Evolutionary conservation across 2,113 vertebrate genomes (phyloP), one percentile per base, ranked within the genome.

Genomic region (Australoheros scitulus): DNA sequence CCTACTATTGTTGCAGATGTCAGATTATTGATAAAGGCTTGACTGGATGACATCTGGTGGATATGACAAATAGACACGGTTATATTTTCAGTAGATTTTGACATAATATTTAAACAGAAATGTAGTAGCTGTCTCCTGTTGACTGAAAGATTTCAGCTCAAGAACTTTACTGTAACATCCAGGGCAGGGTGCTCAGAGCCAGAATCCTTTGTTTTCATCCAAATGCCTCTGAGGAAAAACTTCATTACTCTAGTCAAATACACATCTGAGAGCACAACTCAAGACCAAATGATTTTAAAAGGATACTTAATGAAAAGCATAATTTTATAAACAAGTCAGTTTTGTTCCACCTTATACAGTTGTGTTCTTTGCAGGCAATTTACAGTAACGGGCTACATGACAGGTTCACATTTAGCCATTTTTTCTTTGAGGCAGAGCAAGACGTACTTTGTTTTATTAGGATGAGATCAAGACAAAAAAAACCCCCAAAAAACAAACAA

Each of bases 21-120:
- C 76, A 63, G 75, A 79, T 88, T 84, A 64, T 18, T 79, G 58
- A 90, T 84, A 74, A 92, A 89, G 68, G 76, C 59, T 26, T 1
- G 32, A 79, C 47, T 58, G 61, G 29, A 52, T 81, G 89, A 90
- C 78, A 85, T 89, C 57, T 92, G 75, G 64, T 56, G 78, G 68
- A 90, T 78, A 72, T 77, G 79, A 77, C 18, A 52, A 34, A 81
- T 55, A 89, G 83, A 80, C 79, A 76, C 3, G 0, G 56, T 52
- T 77, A 64, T 61, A 77, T 76, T 87, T 76, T 80, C 34, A 55
- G 14, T 22, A 9, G 76, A 74, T 80, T 68, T 87, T 81, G 55
- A 41, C 5, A 11, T 58, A 47, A 47, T 58, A 64, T 72, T 34
- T 60, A 61, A 6, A 87, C 72, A 41, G 43, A 61, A 79, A 77